Evolutionary conservation across 2,113 vertebrate species (phyloP).

Genomic region (Crotalus horridus): DNA sequence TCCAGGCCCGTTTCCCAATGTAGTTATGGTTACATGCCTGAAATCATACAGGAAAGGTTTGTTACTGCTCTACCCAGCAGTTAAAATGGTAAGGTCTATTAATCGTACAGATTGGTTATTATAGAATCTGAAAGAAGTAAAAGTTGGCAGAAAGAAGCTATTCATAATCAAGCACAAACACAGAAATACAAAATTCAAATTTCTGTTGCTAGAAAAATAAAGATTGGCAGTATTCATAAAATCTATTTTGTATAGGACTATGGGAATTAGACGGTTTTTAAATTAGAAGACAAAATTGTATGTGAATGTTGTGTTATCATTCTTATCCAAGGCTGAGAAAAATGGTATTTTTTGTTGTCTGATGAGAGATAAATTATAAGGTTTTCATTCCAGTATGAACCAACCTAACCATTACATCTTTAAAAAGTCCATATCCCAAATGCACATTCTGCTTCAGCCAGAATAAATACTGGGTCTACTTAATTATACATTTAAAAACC

Average conservation of each 20-base stretch:
- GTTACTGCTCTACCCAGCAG: constrained; percentile 30
- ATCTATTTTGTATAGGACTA: background rate
- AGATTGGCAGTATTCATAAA: background rate
- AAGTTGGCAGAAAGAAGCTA: background rate
- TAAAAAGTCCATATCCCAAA: background rate
- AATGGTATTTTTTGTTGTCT: constrained; percentile 17
- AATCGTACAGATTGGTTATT: constrained; percentile 15
- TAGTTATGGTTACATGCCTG: constrained; percentile 47
- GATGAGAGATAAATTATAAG: background rate
- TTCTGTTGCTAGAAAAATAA: background rate
- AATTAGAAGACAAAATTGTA: constrained; percentile 26
- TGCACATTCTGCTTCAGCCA: background rate
- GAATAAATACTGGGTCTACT: background rate
- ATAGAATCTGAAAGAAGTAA: constrained; percentile 20
- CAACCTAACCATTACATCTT: background rate
- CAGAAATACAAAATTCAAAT: background rate
- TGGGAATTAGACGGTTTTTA: constrained; percentile 14
- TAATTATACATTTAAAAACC: background rate
- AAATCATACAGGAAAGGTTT: constrained; percentile 23
- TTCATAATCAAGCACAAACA: constrained; percentile 26
- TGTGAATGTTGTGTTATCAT: constrained; percentile 20
- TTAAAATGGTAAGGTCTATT: constrained; percentile 37
- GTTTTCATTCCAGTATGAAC: background rate
- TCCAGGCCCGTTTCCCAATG: constrained; percentile 23
- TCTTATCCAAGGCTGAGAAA: constrained; percentile 26